Conservation (phyloP, 2,888 invertebrate species). For the Agonopterix heracliana region DNA sequence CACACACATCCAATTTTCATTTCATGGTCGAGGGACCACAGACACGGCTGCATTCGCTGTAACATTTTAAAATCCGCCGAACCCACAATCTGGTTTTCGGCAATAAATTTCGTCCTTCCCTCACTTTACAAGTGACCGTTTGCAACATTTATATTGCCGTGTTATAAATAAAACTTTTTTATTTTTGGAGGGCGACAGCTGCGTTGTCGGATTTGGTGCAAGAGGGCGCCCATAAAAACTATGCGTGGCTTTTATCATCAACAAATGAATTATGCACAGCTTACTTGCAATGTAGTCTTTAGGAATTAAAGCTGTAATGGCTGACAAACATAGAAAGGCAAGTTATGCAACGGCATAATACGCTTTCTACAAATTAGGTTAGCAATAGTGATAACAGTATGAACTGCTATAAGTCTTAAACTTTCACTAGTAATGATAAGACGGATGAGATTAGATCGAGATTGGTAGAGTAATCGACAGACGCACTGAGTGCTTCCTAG, state of each 20-base stretch:
- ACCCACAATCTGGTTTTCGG: constrained; percentile 20
- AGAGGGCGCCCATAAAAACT: constrained; percentile 10
- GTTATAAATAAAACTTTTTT: constrained; percentile 17
- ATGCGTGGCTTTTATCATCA: constrained; percentile 10
- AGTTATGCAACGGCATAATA: constrained; percentile 7
- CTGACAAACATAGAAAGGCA: neutral
- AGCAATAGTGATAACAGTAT: constrained; percentile 8
- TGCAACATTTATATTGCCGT: constrained; percentile 16
- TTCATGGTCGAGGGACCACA: too few species aligned
- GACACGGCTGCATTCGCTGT: neutral
- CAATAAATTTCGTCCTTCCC: constrained; percentile 22
- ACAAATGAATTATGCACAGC: constrained; percentile 9
- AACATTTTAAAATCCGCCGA: neutral
- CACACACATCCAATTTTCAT: too few species aligned
- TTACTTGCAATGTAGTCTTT: constrained; percentile 9
- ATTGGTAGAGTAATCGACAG: constrained; percentile 57
- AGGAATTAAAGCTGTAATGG: constrained; percentile 12
- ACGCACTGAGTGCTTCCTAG: constrained; percentile 52
- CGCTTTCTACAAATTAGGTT: constrained; percentile 8
- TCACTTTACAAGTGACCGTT: constrained; percentile 21
- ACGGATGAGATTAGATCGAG: constrained; percentile 51
- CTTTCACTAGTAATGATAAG: constrained; percentile 56
- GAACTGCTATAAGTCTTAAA: constrained; percentile 21
- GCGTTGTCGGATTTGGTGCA: constrained; percentile 5
- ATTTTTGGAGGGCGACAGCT: constrained; percentile 21